Evolutionary conservation across 2,113 vertebrate species (phyloP).

Genomic region (Loxodonta africana): DNA sequence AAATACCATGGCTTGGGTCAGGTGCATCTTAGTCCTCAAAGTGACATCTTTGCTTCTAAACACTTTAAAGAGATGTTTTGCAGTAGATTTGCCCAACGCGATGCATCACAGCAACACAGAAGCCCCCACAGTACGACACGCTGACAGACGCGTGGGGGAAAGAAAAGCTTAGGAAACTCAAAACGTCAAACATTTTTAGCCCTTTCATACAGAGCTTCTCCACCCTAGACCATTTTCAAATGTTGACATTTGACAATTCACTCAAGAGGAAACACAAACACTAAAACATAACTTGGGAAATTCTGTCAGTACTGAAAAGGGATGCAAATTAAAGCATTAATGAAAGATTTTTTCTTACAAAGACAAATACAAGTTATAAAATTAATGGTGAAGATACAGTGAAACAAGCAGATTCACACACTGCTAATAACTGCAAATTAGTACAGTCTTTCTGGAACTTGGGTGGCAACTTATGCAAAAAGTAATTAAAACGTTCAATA

Average conservation of each 20-base stretch:
- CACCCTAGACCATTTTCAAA: not conserved
- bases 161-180: not conserved
- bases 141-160: not conserved
- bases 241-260: not conserved
- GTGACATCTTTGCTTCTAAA: no score
- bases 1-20: no score
- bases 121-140: no score
- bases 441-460: not conserved
- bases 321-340: constrained; percentile 51
- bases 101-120: no score
- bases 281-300: not conserved
- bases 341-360: constrained; percentile 31
- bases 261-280: not conserved
- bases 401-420: constrained; percentile 38
- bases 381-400: not conserved
- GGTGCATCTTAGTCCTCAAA: no score
- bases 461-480: not conserved
- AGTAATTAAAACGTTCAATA: not conserved
- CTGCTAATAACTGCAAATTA: not conserved
- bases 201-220: not conserved
- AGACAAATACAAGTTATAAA: constrained; percentile 34
- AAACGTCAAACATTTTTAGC: not conserved
- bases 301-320: constrained; percentile 20
- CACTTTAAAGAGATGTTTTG: no score
- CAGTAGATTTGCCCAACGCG: no score